Conservation (phyloP, 35 echinoderm and acorn worm species). For the Chiridota heheva region DNA sequence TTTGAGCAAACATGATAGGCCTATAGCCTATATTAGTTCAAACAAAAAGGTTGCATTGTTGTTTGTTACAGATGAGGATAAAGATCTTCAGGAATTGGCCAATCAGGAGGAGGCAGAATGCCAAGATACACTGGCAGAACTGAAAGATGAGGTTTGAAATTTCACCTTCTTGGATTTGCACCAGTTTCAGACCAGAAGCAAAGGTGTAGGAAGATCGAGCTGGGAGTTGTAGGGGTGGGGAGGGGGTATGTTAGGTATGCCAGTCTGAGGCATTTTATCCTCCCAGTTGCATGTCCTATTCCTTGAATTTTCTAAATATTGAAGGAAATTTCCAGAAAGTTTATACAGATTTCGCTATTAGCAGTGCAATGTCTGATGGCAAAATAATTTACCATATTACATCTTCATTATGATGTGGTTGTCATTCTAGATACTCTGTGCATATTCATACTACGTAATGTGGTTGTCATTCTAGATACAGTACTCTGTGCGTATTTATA, state of each 20-base stretch:
- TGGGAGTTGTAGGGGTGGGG: not conserved
- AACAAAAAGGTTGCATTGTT: no score
- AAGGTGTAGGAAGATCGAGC: not conserved
- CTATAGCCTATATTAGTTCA: slow-evolving; percentile 1
- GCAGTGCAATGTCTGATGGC: no score
- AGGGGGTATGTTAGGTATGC: not conserved
- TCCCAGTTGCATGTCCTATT: not conserved
- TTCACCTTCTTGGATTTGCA: not conserved
- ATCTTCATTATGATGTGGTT: no score
- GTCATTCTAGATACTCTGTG: no score
- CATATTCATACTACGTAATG: no score
- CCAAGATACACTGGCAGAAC: slow-evolving; percentile 5
- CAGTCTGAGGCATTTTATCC: not conserved
- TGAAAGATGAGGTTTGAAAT: slow-evolving; percentile 66
- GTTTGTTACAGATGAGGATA: slow-evolving; percentile 18
- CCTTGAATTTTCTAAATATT: not conserved
- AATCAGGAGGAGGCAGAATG: slow-evolving; percentile 53
- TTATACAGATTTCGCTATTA: no score
- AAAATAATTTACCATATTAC: no score
- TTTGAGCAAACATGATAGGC: not conserved
- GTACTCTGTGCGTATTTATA: no score
- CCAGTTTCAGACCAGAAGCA: not conserved
- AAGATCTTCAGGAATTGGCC: slow-evolving; percentile 75
- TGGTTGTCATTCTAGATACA: no score
- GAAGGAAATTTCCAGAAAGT: no score